Conservation (phyloP, 2,888 invertebrate genomes). For the Athalia cordata region DNA sequence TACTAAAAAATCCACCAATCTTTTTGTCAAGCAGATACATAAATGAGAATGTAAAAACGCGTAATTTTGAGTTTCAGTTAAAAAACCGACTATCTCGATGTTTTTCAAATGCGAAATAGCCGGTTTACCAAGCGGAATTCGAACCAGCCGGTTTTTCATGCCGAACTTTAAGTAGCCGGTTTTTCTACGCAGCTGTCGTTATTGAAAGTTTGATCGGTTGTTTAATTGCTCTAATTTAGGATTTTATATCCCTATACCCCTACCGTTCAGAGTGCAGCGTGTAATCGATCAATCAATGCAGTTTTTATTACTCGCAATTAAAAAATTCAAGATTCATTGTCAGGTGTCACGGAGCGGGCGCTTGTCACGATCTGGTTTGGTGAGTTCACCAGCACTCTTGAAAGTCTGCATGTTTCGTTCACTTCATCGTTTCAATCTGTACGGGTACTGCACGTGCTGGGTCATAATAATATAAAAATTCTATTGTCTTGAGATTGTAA, state of each 20-base stretch:
- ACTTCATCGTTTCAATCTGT: background rate
- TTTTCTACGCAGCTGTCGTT: background rate
- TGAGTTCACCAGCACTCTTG: constrained; percentile 49
- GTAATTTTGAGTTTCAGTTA: too few relatives aligned
- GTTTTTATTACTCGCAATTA: background rate
- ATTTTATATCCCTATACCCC: background rate
- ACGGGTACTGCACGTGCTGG: background rate
- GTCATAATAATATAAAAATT: background rate
- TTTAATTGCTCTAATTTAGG: background rate
- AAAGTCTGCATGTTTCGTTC: background rate
- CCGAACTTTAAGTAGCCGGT: background rate
- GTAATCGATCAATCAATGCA: background rate
- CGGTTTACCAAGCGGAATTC: too few relatives aligned
- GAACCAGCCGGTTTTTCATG: background rate
- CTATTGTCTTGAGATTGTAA: too few relatives aligned
- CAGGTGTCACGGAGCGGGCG: background rate
- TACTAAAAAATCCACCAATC: too few relatives aligned
- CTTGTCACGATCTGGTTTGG: constrained; percentile 17
- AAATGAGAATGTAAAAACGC: too few relatives aligned
- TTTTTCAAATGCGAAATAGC: too few relatives aligned
- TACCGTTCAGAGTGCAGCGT: background rate
- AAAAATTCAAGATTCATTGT: constrained; percentile 10
- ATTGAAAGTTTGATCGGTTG: background rate
- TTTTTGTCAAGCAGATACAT: too few relatives aligned
- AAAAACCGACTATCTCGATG: too few relatives aligned